Evolutionary conservation across 2,797 vertebrate species (phyloP).

Genomic region (Micropoecilia bifurca): DNA sequence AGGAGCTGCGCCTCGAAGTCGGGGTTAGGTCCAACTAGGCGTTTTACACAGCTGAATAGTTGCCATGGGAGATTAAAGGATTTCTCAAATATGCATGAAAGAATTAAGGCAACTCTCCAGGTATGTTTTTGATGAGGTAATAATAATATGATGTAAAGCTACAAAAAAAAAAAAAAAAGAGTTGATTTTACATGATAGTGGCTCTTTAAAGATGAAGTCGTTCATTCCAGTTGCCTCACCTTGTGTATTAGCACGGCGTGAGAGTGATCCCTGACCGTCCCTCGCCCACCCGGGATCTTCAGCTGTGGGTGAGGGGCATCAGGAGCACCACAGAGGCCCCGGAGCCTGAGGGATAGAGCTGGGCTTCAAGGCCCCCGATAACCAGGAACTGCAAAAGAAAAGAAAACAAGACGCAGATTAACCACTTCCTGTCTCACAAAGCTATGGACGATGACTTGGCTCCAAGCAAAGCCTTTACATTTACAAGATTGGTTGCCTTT

Average conservation of each 20-base stretch:
- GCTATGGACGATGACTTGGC: too few species aligned
- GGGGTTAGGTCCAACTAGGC: too few species aligned
- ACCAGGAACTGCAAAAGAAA: conserved; percentile 83
- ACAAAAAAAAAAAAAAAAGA: too few species aligned
- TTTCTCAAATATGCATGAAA: too few species aligned
- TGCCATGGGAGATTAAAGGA: too few species aligned
- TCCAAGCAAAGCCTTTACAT: neutral
- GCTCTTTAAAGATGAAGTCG: neutral
- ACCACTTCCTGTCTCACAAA: neutral
- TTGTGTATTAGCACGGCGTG: conserved; percentile 92
- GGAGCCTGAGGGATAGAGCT: conserved; percentile 94
- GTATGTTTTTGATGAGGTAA: too few species aligned
- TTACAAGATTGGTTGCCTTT: neutral
- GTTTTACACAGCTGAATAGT: too few species aligned
- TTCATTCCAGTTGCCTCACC: conserved; percentile 74
- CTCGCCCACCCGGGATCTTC: conserved; percentile 99
- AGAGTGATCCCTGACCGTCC: conserved; percentile 98
- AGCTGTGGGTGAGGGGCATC: conserved; percentile 99
- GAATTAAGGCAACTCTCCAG: too few species aligned
- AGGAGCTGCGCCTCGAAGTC: too few species aligned
- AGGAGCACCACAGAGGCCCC: conserved; percentile 99
- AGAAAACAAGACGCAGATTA: neutral
- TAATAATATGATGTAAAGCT: too few species aligned
- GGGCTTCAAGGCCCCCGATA: conserved; percentile 88
- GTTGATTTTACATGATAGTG: too few species aligned